A percentile compares a stretch with the other conserved stretches of the same genome.
Evolutionary conservation across 2,888 invertebrate genomes (phyloP).

Genomic region (Napeogenes sylphis): DNA sequence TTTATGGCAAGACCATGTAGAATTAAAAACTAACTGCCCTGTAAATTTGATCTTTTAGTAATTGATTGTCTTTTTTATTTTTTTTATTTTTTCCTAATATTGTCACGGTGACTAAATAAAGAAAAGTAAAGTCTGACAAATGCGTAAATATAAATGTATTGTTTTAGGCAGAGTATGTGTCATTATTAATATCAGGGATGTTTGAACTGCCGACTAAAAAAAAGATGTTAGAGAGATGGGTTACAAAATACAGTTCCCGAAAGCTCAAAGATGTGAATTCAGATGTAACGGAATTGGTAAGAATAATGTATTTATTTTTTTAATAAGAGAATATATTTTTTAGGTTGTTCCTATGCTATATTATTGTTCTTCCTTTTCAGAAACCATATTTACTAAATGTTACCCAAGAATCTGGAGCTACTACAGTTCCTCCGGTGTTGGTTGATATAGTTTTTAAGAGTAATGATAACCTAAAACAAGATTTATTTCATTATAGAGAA

Average conservation of each 20-base stretch:
- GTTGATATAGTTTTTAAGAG: constrained; percentile 61
- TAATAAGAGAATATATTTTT: too few species aligned
- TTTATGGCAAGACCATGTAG: too few species aligned
- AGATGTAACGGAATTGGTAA: constrained; percentile 55
- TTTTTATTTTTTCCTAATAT: too few species aligned
- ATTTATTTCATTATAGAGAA: constrained; percentile 62
- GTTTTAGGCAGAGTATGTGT: constrained; percentile 78
- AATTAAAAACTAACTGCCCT: too few species aligned
- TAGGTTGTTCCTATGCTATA: background rate
- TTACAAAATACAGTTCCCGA: constrained; percentile 51
- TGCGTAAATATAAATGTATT: too few species aligned
- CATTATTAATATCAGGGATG: constrained; percentile 78
- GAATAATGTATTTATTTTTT: constrained; percentile 7
- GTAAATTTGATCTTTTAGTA: too few species aligned
- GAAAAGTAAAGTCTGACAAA: too few species aligned
- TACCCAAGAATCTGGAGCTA: constrained; percentile 55
- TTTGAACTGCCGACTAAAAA: constrained; percentile 79
- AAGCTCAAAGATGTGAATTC: constrained; percentile 61
- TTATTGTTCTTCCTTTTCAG: constrained; percentile 38
- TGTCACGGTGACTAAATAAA: too few species aligned
- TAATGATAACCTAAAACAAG: constrained; percentile 56
- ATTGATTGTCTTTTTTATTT: too few species aligned
- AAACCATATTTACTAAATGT: constrained; percentile 61
- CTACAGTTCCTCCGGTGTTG: constrained; percentile 53
- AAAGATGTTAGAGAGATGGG: constrained; percentile 80